phyloP scores from a whole-genome alignment of 2,113 vertebrate species.

The Callaeas wilsoni region DNA sequence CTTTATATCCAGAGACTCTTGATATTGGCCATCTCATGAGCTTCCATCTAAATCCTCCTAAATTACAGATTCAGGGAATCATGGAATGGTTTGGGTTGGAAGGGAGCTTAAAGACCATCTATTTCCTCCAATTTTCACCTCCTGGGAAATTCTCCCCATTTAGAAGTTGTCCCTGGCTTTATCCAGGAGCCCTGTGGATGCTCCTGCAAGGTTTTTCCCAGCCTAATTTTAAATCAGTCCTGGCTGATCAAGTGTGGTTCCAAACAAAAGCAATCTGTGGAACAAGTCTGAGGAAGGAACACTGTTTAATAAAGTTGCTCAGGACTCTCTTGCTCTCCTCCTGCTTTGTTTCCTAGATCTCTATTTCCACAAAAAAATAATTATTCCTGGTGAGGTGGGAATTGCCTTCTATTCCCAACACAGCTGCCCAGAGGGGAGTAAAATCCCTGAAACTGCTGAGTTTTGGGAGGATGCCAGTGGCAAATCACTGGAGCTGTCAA shows the following conservation, averaged over 20 bases:
- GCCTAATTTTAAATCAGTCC: background rate
- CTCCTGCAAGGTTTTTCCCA: background rate
- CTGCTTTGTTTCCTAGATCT: background rate
- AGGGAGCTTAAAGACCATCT: background rate
- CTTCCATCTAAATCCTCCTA: background rate
- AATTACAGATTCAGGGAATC: background rate
- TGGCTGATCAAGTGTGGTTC: background rate
- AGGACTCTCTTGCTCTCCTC: background rate
- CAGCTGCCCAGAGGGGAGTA: background rate
- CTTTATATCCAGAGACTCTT: background rate
- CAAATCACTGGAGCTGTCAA: background rate
- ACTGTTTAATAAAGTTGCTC: background rate
- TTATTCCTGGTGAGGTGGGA: background rate
- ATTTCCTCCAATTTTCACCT: background rate
- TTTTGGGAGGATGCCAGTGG: background rate
- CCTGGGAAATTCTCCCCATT: background rate
- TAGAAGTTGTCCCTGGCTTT: background rate
- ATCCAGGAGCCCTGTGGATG: background rate
- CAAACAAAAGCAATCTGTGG: background rate
- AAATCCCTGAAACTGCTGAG: background rate
- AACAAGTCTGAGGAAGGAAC: background rate
- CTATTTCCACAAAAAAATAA: background rate
- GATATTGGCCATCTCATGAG: background rate
- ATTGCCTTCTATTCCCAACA: background rate
- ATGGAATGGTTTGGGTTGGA: background rate